Evolutionary conservation across 2,888 invertebrate genomes (phyloP).

Genomic region (Parnassius mnemosyne): DNA sequence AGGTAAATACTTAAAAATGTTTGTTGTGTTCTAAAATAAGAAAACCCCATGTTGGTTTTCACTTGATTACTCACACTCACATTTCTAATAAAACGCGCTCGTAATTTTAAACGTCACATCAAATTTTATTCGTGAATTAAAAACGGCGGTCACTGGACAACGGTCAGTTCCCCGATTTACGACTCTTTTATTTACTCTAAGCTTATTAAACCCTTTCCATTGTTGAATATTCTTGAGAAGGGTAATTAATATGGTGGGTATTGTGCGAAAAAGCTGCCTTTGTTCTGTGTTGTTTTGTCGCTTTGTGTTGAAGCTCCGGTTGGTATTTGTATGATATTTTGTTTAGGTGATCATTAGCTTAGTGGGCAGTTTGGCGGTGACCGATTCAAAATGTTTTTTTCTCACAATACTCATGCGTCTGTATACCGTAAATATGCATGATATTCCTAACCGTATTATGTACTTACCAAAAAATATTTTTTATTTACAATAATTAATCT

Average conservation of each 20-base stretch:
- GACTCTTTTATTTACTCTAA: slow-evolving; percentile 72
- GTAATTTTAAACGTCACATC: slow-evolving; percentile 60
- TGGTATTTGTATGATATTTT: slow-evolving; percentile 57
- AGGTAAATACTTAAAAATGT: no score
- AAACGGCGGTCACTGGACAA: slow-evolving; percentile 52
- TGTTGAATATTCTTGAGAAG: slow-evolving; percentile 59
- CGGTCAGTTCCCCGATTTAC: slow-evolving; percentile 63
- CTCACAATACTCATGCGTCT: slow-evolving; percentile 52
- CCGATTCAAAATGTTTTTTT: slow-evolving; percentile 53
- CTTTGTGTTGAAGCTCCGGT: slow-evolving; percentile 51
- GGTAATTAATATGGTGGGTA: slow-evolving; percentile 75
- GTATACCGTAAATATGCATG: slow-evolving; percentile 47
- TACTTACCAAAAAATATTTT: no score
- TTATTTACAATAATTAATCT: no score
- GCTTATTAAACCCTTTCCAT: slow-evolving; percentile 75
- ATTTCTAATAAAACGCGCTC: slow-evolving; percentile 19
- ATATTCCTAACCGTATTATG: slow-evolving; percentile 28
- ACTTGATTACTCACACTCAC: not conserved
- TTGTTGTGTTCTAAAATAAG: slow-evolving; percentile 4
- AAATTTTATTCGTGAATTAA: slow-evolving; percentile 47
- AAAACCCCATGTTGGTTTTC: slow-evolving; percentile 19
- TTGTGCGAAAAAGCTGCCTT: slow-evolving; percentile 69
- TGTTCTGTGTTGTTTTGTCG: slow-evolving; percentile 61
- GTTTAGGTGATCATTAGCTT: slow-evolving; percentile 72
- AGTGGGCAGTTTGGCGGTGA: slow-evolving; percentile 71